These are phyloP conservation scores for Rotaria magnacalcarata DNA, from an alignment of 2,888 invertebrate species.

Conservation along the genomic window DNA sequence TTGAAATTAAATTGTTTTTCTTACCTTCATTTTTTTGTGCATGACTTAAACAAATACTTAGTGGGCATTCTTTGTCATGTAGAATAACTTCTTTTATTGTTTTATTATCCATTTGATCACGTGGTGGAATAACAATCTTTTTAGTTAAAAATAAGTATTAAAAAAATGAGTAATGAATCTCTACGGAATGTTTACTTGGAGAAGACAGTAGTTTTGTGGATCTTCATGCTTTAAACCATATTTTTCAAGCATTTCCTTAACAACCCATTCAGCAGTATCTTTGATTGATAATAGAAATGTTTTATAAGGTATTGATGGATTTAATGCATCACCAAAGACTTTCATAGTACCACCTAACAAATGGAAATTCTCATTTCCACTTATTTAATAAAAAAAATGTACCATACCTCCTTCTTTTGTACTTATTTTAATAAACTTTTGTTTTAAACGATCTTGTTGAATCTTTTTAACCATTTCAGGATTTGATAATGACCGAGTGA, in stretches of 20 bases:
- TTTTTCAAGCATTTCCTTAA: constrained; percentile 91
- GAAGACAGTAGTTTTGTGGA: constrained; percentile 83
- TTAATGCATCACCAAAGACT: constrained; percentile 91
- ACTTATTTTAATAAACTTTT: constrained; percentile 88
- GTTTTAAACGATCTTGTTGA: constrained; percentile 89
- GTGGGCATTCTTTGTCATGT: constrained; percentile 93
- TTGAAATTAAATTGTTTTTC: too few species aligned
- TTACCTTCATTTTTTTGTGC: constrained; percentile 51
- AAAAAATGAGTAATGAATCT: too few species aligned
- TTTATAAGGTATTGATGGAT: constrained; percentile 95
- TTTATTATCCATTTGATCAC: constrained; percentile 52
- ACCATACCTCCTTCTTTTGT: constrained; percentile 75
- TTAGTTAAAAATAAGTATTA: constrained; percentile 32
- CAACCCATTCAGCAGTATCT: constrained; percentile 84
- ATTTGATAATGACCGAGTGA: constrained; percentile 96
- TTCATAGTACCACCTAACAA: constrained; percentile 61
- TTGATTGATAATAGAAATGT: constrained; percentile 85
- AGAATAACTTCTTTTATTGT: constrained; percentile 74
- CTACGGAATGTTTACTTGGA: constrained; percentile 69
- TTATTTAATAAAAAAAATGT: constrained; percentile 53
- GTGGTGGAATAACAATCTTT: constrained; percentile 53
- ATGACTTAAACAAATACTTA: constrained; percentile 68
- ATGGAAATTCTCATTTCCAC: too few species aligned
- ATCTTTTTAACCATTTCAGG: constrained; percentile 98
- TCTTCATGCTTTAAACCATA: constrained; percentile 86